Evolutionary conservation across 2,888 invertebrate species (phyloP).

Genomic region (Polydrusus cervinus): DNA sequence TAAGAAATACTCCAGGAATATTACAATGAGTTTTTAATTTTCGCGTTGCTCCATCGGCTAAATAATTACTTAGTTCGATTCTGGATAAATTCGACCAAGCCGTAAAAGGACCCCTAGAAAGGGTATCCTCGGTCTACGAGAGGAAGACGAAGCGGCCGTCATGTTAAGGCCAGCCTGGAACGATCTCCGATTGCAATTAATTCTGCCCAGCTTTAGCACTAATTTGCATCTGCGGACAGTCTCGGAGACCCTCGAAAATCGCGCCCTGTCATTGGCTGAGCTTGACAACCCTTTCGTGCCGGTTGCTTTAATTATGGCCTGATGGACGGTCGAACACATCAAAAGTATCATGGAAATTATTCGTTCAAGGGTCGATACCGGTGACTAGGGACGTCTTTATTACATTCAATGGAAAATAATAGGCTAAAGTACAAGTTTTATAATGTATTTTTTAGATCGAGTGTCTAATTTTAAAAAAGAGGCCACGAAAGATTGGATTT

Average conservation of each 20-base stretch:
- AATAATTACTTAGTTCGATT: constrained; percentile 21
- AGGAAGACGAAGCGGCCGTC: constrained; percentile 56
- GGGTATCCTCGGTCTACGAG: constrained; percentile 14
- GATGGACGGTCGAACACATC: constrained; percentile 50
- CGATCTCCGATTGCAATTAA: constrained; percentile 71
- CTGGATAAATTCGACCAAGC: constrained; percentile 21
- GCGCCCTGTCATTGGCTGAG: constrained; percentile 47
- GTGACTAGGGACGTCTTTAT: constrained; percentile 5
- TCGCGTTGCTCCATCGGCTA: too few relatives aligned
- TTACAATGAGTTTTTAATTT: too few relatives aligned
- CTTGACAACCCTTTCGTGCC: constrained; percentile 41
- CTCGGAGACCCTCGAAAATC: constrained; percentile 41
- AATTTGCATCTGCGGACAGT: constrained; percentile 71
- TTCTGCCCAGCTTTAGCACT: constrained; percentile 68
- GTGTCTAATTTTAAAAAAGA: too few relatives aligned
- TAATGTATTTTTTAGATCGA: too few relatives aligned
- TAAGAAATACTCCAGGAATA: too few relatives aligned
- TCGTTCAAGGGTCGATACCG: constrained; percentile 34
- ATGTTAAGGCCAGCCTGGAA: constrained; percentile 66
- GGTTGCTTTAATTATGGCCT: constrained; percentile 52
- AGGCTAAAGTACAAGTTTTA: too few relatives aligned
- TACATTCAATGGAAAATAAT: neutral
- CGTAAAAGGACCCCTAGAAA: neutral
- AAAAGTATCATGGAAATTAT: constrained; percentile 48
- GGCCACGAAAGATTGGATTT: too few relatives aligned